Evolutionary conservation across 2,888 invertebrate species (phyloP), one percentile per base, ranked within the genome.

Genomic region (Drosophila anomelani): DNA sequence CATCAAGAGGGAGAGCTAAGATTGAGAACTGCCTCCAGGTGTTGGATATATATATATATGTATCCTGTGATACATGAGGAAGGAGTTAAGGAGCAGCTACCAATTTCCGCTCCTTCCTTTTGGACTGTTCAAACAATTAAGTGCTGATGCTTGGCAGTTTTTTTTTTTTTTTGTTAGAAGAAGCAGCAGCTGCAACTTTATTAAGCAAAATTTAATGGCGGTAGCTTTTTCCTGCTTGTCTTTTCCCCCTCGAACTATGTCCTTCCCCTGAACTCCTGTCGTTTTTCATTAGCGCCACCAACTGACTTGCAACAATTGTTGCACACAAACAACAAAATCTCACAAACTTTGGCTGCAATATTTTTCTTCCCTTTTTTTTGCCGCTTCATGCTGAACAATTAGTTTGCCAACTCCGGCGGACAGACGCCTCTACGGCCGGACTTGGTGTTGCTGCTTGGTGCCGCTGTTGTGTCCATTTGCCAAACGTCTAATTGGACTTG

Each of bases 221-320:
- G 51, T 78, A 64, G 62, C 47, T 44, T 41, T 29, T 23, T 23
- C 36, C 29, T 39, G 7, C 26, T 29, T 20, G 38, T 55, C 49
- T 29, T 47, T 47, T 47, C 51, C 34, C 34, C 46, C 43, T 51
- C n/a, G 39, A 32, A 59, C 46, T 53, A 36, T 34, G 43, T 63
- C 49, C 29, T 47, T 23, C 43, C 36, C 62, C 66, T 57, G 63
- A 41, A 36, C 23, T 70, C 76, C 79, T 87, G 87, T 79, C 85
- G 81, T 87, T 88, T 88, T 85, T 85, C 85, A 83, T 89, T 88
- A 86, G 81, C 80, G 84, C 58, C 81, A 74, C 76, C 76, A 81
- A 88, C 89, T 89, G 86, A 87, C 86, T 89, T 87, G 86, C 86
- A 89, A 88, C 89, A 89, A 86, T 89, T 86, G 88, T 85, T 89